Evolutionary conservation across 37 sponge, comb jelly and placozoan species (phyloP), one percentile per base, ranked within the genome.

Genomic region (Diacarnus erythraeanus): DNA sequence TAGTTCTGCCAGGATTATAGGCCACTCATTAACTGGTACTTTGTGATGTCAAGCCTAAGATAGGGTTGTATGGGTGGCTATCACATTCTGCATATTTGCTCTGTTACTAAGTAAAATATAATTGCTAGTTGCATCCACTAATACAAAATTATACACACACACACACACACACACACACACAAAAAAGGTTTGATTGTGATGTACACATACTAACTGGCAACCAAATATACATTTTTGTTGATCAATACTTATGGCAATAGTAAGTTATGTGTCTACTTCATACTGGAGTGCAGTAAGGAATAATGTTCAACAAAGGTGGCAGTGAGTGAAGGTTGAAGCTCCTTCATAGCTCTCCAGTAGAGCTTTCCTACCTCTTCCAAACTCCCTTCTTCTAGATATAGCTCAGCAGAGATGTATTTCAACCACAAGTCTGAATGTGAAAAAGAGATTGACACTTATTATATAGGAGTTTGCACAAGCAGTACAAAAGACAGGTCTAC

Each of bases 341-440:
- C 60, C 69, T 83, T 91, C 43, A 78, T 59, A 64, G 92, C 88
- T 60, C 80, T 86, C 92, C 92, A 91, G 72, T 91, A 72, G 20
- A 91, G 56, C 66, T 58, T 35, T 39, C 87, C 75, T 5, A 91
- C 84, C 18, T 75, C 77, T 9, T 59, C 73, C 26, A 57, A n/a
- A 2, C 38, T 26, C 1, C 87, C 87, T 56, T 64, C 84, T 10
- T 10, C 26, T 1, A 38, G 2, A 27, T 17, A n/a, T 64, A 79
- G 36, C 86, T 90, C 90, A 59, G 38, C 33, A 63, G 44, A 57
- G 33, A 91, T 83, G 72, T 91, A 91, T 22, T 79, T 68, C 25
- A 91, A 33, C 92, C 92, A 91, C 12, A 87, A 36, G 29, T 74
- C 92, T 91, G 64, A 10, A 63, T 17, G 26, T 38, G 23, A 21